Percentiles rank a stretch among this genome's conserved stretches.
These are phyloP conservation scores for Apotomis turbidana DNA, from an alignment of 2,888 invertebrate species.

Conservation along the genomic window DNA sequence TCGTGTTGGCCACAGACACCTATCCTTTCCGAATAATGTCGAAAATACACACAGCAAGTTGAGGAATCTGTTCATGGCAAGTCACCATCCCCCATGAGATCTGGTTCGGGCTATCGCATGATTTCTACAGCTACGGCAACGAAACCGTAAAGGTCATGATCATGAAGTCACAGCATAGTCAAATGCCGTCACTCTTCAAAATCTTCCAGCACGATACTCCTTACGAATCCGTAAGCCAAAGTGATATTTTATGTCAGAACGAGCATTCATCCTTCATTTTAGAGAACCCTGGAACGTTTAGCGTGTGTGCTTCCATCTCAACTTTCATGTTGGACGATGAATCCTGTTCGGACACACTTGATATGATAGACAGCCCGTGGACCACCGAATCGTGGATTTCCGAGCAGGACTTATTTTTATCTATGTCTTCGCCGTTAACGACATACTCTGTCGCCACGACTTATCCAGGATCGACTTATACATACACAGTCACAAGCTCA, in stretches of 20 bases:
- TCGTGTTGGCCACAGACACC: conserved; percentile 67
- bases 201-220: no score
- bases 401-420: neutral
- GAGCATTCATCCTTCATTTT: neutral
- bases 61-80: no score
- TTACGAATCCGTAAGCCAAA: no score
- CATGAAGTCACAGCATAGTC: no score
- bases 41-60: conserved; percentile 63
- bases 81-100: no score
- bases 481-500: neutral
- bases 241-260: conserved; percentile 40
- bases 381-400: conserved; percentile 54
- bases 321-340: neutral
- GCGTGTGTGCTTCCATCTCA: neutral
- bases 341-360: conserved; percentile 54
- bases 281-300: neutral
- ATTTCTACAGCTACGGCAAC: no score
- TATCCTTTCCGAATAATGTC: conserved; percentile 70
- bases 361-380: conserved; percentile 66
- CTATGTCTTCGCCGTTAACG: neutral
- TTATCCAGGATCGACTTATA: conserved; percentile 12
- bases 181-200: no score
- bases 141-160: no score
- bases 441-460: neutral
- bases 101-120: no score